Percentiles rank a stretch among this genome's conserved stretches.
Conservation (phyloP, 2,888 invertebrate species). For the Pristionchus entomophagus region DNA sequence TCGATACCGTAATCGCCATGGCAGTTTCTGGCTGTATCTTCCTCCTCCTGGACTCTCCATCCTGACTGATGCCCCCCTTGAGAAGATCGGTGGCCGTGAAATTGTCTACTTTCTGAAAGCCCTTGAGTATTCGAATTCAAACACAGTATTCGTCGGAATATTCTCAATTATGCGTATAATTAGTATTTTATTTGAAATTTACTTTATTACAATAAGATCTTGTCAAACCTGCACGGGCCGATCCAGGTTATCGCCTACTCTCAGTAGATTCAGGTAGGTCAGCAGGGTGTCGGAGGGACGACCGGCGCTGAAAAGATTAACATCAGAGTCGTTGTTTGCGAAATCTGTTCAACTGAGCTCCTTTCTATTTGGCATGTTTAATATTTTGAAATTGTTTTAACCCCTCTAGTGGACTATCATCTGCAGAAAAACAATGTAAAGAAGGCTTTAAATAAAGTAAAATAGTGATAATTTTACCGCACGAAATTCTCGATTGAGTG, state of each 20-base stretch:
- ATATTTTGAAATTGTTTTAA: too few species aligned
- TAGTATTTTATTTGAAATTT: too few species aligned
- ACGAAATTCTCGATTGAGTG: slow-evolving; percentile 31
- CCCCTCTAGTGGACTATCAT: too few species aligned
- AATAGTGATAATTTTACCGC: not conserved
- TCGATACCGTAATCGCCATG: not conserved
- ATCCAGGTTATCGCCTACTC: not conserved
- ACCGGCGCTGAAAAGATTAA: not conserved
- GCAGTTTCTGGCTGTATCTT: slow-evolving; percentile 20
- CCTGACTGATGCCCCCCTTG: not conserved
- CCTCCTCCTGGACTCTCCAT: not conserved
- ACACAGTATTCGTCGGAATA: not conserved
- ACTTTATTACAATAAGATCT: too few species aligned
- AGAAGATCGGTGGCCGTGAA: not conserved
- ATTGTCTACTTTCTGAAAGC: slow-evolving; percentile 25
- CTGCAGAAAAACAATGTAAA: too few species aligned
- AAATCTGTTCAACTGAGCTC: too few species aligned
- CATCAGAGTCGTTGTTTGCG: too few species aligned
- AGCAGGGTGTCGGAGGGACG: not conserved
- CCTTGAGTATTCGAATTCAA: too few species aligned
- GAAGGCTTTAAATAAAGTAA: too few species aligned
- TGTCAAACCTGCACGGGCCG: not conserved
- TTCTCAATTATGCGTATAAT: too few species aligned
- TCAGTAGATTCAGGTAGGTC: slow-evolving; percentile 1
- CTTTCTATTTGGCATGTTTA: too few species aligned